Conservation (phyloP, 2,113 vertebrate genomes). For the Mixornis gularis region DNA sequence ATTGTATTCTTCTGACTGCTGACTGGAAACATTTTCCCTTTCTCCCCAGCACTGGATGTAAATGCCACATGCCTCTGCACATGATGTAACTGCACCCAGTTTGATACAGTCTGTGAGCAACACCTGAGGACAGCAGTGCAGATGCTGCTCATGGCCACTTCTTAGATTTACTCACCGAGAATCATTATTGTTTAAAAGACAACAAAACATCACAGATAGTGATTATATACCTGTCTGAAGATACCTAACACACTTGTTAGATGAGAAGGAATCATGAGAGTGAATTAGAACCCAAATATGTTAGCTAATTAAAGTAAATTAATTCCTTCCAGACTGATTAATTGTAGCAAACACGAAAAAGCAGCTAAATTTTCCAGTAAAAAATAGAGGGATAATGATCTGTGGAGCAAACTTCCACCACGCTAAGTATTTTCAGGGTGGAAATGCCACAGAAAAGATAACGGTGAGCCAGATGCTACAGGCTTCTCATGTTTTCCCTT, state of each 20-base stretch:
- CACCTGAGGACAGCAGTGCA: not conserved
- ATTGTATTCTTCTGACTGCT: not conserved
- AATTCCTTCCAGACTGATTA: conserved; percentile 15
- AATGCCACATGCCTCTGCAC: not conserved
- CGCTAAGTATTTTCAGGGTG: not conserved
- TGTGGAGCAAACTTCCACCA: not conserved
- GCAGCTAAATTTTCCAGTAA: not conserved
- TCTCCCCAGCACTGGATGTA: not conserved
- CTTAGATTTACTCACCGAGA: not conserved
- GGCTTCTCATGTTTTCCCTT: not conserved
- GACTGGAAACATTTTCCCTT: not conserved
- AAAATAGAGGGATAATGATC: not conserved
- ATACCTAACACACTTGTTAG: not conserved
- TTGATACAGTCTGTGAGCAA: not conserved
- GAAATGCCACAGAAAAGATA: not conserved
- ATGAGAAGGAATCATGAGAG: not conserved
- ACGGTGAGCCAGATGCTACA: not conserved
- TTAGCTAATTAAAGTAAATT: conserved; percentile 20
- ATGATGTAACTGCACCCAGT: not conserved
- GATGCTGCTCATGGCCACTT: not conserved
- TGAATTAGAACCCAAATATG: not conserved
- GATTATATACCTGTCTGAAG: not conserved
- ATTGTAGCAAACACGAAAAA: conserved; percentile 11
- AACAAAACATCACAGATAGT: not conserved
- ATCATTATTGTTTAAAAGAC: not conserved